Evolutionary conservation across 2,888 invertebrate species (phyloP), one percentile per base, ranked within the genome.

Genomic region (Athripsodes cinereus): DNA sequence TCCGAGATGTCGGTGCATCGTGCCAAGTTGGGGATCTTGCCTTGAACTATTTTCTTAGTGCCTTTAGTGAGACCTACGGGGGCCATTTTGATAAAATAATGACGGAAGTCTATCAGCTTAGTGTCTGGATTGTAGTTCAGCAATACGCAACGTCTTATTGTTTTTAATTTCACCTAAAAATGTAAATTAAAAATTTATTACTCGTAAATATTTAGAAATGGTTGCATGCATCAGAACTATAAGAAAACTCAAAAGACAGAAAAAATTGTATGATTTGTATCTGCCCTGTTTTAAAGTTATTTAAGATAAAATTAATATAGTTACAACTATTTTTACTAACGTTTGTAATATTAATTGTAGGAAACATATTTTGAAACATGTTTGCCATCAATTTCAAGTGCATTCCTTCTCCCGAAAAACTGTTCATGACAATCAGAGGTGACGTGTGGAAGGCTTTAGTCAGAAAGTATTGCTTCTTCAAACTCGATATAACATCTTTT

Each of bases 291-390:
- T n/a, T n/a, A n/a, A n/a, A n/a, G n/a, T n/a, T n/a, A n/a, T n/a
- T n/a, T n/a, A n/a, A n/a, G n/a, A n/a, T n/a, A n/a, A n/a, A n/a
- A n/a, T n/a, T n/a, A n/a, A n/a, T n/a, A n/a, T n/a, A n/a, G n/a
- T n/a, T n/a, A n/a, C n/a, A n/a, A n/a, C n/a, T 6, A 26, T 26
- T 26, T 26, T 5, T 62, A 74, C 78, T 78, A 72, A 92, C 92
- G 66, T 87, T 90, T 34, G 93, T 90, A 62, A 98, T 85, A 72
- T 98, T 97, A 55, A 99, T 94, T 0, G 93, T 88, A 0, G 98
- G 98, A 70, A 98, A 98, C 95, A 99, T 94, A 69, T 96, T 97
- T 76, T 98, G 97, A 70, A 99, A 96, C 80, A 94, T 96, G 13
- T 92, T 88, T 2, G 96, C 88, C 87, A 96, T 93, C 18, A 99